Percentiles rank a stretch among this genome's conserved stretches.
Conservation (phyloP, 2,888 invertebrate genomes). For the Calameuta pallipes region DNA sequence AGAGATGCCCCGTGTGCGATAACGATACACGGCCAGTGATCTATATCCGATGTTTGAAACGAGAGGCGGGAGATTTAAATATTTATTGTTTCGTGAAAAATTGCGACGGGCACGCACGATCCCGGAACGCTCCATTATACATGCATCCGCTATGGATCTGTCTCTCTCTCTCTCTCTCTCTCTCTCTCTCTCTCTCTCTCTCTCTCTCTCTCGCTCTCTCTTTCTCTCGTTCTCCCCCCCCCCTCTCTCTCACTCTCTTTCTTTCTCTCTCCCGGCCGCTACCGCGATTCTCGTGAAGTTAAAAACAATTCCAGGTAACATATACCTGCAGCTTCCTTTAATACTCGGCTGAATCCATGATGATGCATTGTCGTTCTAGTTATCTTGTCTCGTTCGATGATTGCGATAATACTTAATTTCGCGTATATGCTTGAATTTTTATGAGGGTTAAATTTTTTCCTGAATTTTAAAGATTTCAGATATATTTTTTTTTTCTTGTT, state of each 20-base stretch:
- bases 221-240: no score
- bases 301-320: neutral
- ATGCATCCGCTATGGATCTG: neutral
- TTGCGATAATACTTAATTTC: neutral
- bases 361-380: neutral
- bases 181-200: no score
- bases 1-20: neutral
- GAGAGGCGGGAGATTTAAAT: neutral
- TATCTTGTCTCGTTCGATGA: neutral
- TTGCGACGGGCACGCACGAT: neutral
- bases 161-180: no score
- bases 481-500: no score
- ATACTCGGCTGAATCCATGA: neutral
- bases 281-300: neutral
- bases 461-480: no score
- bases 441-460: no score
- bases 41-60: neutral
- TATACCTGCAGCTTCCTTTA: neutral
- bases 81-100: neutral
- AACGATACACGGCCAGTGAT: neutral
- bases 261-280: neutral
- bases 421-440: no score
- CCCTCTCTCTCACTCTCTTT: neutral
- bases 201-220: neutral
- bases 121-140: neutral